A percentile compares a stretch with the other conserved stretches of the same genome.
Conservation (phyloP, 2,888 invertebrate genomes). For the Eupithecia inturbata region DNA sequence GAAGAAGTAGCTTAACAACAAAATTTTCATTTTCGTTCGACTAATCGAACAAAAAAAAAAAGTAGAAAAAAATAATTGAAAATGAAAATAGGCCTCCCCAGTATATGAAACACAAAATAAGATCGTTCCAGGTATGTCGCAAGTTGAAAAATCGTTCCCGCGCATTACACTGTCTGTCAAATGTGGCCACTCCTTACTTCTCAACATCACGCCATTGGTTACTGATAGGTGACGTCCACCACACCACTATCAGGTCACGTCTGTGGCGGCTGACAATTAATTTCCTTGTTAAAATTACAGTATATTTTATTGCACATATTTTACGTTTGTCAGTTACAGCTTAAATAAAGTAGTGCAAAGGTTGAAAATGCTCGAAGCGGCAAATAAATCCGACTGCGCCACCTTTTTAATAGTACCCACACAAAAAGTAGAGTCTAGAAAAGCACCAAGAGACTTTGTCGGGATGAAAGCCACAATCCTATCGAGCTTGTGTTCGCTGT, state of each 20-base stretch:
- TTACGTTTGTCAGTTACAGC: no score
- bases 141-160: no score
- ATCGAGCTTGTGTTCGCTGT: constrained; percentile 3
- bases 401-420: not conserved
- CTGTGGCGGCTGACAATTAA: not conserved
- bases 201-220: constrained; percentile 2
- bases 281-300: not conserved
- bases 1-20: no score
- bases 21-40: no score
- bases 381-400: not conserved
- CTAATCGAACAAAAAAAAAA: no score
- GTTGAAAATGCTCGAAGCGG: not conserved
- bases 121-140: no score
- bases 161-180: not conserved
- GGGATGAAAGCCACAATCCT: constrained; percentile 12
- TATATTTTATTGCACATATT: not conserved
- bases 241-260: constrained; percentile 2
- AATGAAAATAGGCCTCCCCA: no score
- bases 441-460: constrained; percentile 1
- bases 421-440: not conserved
- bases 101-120: no score
- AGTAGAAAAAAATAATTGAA: no score
- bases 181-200: not conserved
- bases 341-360: not conserved
- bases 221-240: not conserved